Evolutionary conservation across 2,113 vertebrate genomes (phyloP).

Genomic region (Ictalurus furcatus): DNA sequence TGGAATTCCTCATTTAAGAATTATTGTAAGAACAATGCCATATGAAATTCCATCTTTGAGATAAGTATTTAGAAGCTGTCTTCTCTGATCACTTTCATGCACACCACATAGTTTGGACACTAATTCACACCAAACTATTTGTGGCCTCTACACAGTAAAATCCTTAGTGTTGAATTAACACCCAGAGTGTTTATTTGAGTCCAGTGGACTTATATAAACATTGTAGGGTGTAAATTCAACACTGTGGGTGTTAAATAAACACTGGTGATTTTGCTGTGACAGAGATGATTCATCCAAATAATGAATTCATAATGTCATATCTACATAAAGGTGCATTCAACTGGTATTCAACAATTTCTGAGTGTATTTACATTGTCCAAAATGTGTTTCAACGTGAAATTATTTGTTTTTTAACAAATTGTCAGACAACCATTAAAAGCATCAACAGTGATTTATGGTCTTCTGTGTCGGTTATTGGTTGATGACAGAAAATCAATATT

Average conservation of each 20-base stretch:
- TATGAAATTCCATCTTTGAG: neutral
- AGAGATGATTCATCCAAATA: neutral
- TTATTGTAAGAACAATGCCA: neutral
- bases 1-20: neutral
- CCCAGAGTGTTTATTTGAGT: too few species aligned
- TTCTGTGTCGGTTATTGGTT: neutral
- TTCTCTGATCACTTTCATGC: neutral
- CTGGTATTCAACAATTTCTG: neutral
- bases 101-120: neutral
- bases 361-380: neutral
- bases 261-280: too few species aligned
- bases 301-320: neutral
- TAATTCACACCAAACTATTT: neutral
- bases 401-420: neutral
- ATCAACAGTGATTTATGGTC: neutral
- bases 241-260: too few species aligned
- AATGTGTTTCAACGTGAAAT: neutral
- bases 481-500: neutral
- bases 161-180: too few species aligned
- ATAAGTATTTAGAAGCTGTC: neutral
- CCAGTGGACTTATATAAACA: too few species aligned
- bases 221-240: too few species aligned
- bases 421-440: neutral
- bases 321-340: neutral
- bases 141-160: neutral